Conservation (phyloP, 2,888 invertebrate species). For the Noctua janthe region DNA sequence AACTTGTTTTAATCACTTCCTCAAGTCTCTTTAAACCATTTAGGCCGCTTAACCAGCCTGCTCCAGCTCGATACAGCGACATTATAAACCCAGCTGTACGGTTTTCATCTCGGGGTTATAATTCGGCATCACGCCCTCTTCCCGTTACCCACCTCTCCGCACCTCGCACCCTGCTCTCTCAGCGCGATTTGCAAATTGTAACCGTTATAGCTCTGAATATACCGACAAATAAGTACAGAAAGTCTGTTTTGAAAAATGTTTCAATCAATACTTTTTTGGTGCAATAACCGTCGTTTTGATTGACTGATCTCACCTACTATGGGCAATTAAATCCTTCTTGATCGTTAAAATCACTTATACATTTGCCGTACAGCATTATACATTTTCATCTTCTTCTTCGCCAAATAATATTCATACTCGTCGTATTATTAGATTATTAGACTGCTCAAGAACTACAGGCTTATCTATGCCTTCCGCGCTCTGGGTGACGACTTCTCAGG, state of each 20-base stretch:
- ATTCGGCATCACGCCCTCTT: constrained; percentile 40
- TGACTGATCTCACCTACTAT: neutral
- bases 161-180: neutral
- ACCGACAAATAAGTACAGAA: constrained; percentile 33
- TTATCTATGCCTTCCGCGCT: neutral
- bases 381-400: neutral
- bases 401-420: neutral
- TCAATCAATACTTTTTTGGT: neutral
- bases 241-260: neutral
- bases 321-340: neutral
- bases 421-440: neutral
- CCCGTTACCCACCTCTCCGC: constrained; percentile 25
- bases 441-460: neutral
- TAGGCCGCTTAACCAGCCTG: constrained; percentile 1
- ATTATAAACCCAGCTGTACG: constrained; percentile 34
- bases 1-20: neutral
- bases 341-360: neutral
- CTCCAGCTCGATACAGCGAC: neutral
- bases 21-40: constrained; percentile 13
- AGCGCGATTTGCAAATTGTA: constrained; percentile 58
- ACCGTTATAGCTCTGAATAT: constrained; percentile 47
- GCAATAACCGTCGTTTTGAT: neutral
- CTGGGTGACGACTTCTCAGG: neutral
- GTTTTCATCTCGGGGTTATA: constrained; percentile 14
- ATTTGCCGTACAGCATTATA: neutral